A percentile compares a stretch with the other conserved stretches of the same genome.
These are phyloP conservation scores for Threskiornis aethiopicus DNA, from an alignment of 2,797 vertebrate species.

Conservation along the genomic window DNA sequence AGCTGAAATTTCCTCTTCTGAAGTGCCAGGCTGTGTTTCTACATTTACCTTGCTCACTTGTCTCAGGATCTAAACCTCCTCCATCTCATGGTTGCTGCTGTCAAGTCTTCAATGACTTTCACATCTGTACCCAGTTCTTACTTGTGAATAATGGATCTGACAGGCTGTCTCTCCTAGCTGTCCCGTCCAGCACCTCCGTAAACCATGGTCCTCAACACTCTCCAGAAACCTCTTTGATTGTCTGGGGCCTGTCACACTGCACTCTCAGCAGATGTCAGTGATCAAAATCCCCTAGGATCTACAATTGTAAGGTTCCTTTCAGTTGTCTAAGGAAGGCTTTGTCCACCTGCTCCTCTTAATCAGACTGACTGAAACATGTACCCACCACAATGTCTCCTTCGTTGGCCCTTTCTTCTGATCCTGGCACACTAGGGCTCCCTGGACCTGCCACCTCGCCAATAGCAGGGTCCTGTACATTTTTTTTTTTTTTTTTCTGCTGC, in stretches of 20 bases:
- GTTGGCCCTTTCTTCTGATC: neutral
- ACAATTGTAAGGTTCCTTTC: neutral
- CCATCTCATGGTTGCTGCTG: neutral
- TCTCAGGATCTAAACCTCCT: neutral
- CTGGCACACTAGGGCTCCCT: neutral
- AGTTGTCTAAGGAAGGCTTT: neutral
- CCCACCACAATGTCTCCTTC: neutral
- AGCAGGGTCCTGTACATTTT: neutral
- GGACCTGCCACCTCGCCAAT: neutral
- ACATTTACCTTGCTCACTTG: neutral
- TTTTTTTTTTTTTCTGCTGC: neutral
- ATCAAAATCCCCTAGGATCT: neutral
- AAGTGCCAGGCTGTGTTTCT: neutral
- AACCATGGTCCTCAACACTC: neutral
- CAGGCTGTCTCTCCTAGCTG: neutral
- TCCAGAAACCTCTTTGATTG: neutral
- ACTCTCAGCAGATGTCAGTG: neutral
- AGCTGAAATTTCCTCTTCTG: neutral
- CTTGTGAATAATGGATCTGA: neutral
- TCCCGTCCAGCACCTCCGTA: neutral
- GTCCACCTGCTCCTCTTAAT: neutral
- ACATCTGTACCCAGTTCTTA: neutral
- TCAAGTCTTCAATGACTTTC: neutral
- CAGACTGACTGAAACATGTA: neutral
- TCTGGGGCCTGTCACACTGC: neutral